Evolutionary conservation across 2,797 vertebrate genomes (phyloP).

Genomic region (Cuniculus paca): DNA sequence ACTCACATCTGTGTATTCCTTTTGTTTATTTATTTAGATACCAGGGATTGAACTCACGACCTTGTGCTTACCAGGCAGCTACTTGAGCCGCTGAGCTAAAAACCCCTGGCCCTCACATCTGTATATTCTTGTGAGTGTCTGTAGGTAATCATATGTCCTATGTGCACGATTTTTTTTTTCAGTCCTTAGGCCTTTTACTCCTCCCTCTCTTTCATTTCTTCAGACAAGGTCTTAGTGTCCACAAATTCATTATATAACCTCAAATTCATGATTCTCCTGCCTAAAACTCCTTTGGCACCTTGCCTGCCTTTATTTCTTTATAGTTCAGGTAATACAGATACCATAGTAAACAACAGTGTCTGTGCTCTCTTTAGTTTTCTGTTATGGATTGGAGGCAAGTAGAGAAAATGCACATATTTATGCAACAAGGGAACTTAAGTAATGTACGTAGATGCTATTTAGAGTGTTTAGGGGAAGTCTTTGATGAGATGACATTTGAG

Average conservation of each 20-base stretch:
- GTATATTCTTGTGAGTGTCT: background rate
- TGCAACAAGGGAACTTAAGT: background rate
- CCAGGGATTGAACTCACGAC: too few relatives aligned
- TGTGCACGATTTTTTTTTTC: background rate
- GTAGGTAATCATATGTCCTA: background rate
- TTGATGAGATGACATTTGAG: background rate
- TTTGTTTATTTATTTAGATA: too few relatives aligned
- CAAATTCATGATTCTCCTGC: background rate
- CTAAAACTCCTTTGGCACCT: background rate
- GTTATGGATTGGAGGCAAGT: background rate
- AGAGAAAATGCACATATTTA: background rate
- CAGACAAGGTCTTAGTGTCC: background rate
- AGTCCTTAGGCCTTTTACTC: background rate
- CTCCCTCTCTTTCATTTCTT: background rate
- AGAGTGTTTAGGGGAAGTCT: background rate
- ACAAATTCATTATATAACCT: background rate
- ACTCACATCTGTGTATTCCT: background rate
- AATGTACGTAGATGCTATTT: background rate
- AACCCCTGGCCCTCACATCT: too few relatives aligned
- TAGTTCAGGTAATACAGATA: background rate
- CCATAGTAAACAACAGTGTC: background rate
- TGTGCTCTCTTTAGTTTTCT: background rate
- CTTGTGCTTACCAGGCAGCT: too few relatives aligned
- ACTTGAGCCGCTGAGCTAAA: too few relatives aligned
- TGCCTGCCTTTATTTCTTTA: background rate